Conservation (phyloP, 2,797 vertebrate genomes). For the Pipistrellus pygmaeus region DNA sequence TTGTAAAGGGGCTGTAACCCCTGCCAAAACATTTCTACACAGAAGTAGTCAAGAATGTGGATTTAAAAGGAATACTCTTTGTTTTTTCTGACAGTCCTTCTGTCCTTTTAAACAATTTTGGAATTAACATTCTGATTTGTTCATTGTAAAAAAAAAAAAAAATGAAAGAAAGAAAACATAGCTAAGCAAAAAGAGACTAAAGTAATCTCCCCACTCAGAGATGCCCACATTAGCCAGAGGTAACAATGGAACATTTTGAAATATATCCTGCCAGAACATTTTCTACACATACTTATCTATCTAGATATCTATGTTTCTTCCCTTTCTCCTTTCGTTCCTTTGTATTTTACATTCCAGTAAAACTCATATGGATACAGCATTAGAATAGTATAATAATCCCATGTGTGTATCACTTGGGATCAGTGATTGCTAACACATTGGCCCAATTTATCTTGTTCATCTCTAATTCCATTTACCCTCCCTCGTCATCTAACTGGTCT, state of each 20-base stretch:
- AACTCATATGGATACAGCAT: neutral
- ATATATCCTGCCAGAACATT: neutral
- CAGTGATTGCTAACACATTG: neutral
- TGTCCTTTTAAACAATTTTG: neutral
- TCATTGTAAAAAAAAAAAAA: constrained; percentile 38
- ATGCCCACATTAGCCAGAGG: constrained; percentile 28
- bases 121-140: neutral
- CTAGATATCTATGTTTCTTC: neutral
- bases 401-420: neutral
- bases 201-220: neutral
- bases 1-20: neutral
- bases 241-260: constrained; percentile 14
- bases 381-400: neutral
- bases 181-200: constrained; percentile 34
- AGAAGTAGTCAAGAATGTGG: neutral
- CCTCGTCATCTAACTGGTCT: neutral
- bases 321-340: neutral
- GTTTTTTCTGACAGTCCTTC: neutral
- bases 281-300: neutral
- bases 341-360: neutral
- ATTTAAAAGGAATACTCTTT: neutral
- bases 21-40: neutral
- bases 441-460: neutral
- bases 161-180: constrained; percentile 41
- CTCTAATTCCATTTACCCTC: neutral